These are phyloP conservation scores for Penaeus indicus DNA, from an alignment of 1,140 invertebrate genomes.

Conservation along the genomic window DNA sequence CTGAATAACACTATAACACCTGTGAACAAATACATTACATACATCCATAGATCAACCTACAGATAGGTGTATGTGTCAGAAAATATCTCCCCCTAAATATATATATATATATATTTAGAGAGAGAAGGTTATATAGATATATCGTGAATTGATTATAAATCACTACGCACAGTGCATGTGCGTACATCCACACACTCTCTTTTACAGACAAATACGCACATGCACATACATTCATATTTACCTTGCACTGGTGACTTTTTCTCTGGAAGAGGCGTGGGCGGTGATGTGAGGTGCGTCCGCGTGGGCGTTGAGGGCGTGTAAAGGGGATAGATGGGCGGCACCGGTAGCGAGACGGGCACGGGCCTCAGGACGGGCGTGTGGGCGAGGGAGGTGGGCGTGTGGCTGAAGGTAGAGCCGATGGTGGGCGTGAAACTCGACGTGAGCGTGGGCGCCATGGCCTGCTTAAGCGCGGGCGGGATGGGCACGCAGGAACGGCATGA, in stretches of 20 bases:
- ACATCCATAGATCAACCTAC: too few relatives aligned
- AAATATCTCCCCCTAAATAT: too few relatives aligned
- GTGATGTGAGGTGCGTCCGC: constrained; percentile 30
- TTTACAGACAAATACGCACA: too few relatives aligned
- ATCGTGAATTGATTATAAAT: too few relatives aligned
- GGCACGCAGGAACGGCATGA: constrained; percentile 61
- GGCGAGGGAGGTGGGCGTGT: constrained; percentile 36
- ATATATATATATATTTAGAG: too few relatives aligned
- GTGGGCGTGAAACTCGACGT: constrained; percentile 41
- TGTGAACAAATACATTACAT: too few relatives aligned
- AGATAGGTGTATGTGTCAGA: too few relatives aligned
- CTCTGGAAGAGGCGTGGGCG: constrained; percentile 14
- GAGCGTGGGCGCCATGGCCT: constrained; percentile 45
- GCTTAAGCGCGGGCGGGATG: constrained; percentile 56
- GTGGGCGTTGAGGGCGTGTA: constrained; percentile 46
- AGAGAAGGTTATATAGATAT: too few relatives aligned
- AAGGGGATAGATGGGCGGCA: constrained; percentile 55
- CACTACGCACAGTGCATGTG: too few relatives aligned
- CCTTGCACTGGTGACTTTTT: constrained; percentile 42
- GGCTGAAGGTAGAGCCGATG: constrained; percentile 26
- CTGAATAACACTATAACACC: too few relatives aligned
- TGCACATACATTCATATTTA: not conserved
- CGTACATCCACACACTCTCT: too few relatives aligned
- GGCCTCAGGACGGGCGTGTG: constrained; percentile 54
- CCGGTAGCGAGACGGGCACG: constrained; percentile 56